Evolutionary conservation across 2,888 invertebrate genomes (phyloP).

Genomic region (Drosophila mercatorum): DNA sequence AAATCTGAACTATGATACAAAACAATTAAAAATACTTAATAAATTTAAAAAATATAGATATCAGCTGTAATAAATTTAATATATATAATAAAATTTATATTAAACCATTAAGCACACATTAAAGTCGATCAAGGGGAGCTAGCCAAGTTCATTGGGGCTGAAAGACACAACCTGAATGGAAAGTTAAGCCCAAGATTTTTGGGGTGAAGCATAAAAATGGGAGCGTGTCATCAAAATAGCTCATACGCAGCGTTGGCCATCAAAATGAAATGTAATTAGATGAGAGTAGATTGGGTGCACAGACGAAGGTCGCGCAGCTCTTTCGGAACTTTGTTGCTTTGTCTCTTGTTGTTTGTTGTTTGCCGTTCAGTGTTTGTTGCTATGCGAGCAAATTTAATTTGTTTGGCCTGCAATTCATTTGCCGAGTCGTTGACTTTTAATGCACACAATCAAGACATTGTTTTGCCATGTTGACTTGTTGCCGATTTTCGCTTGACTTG

Average conservation of each 20-base stretch:
- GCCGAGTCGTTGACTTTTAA: constrained; percentile 76
- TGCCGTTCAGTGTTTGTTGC: constrained; percentile 46
- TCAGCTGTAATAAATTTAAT: neutral
- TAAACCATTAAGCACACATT: constrained; percentile 26
- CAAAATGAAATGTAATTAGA: constrained; percentile 50
- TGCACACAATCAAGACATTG: constrained; percentile 72
- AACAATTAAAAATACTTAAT: neutral
- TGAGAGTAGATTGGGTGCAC: constrained; percentile 19
- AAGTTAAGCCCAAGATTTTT: constrained; percentile 9
- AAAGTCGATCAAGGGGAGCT: constrained; percentile 27
- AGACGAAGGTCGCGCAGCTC: constrained; percentile 1
- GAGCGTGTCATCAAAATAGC: constrained; percentile 45
- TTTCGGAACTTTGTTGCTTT: constrained; percentile 35
- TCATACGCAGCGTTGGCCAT: constrained; percentile 54
- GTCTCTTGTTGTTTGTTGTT: constrained; percentile 31
- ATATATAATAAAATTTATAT: constrained; percentile 22
- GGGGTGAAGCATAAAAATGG: constrained; percentile 29
- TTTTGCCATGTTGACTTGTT: constrained; percentile 67
- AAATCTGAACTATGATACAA: too few species aligned
- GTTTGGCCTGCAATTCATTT: constrained; percentile 76
- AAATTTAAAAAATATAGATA: neutral
- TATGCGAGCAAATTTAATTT: constrained; percentile 68
- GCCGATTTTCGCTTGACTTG: constrained; percentile 67
- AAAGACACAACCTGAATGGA: constrained; percentile 20
- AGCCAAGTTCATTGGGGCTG: neutral